phyloP scores from a whole-genome alignment of 1,140 invertebrate genomes.

The Vollenhovia emeryi region DNA sequence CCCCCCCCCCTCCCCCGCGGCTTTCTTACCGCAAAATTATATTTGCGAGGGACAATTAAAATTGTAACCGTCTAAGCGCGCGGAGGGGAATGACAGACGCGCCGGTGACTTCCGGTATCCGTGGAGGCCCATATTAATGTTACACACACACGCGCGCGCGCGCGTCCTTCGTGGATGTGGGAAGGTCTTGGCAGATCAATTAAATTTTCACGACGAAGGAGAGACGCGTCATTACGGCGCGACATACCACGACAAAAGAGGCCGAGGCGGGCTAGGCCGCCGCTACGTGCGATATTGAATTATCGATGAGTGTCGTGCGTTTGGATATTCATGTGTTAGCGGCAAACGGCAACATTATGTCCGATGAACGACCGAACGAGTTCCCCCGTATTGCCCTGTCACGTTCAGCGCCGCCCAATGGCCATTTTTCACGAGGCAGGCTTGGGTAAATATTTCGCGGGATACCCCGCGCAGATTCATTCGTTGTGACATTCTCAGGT shows the following conservation, averaged over 20 bases:
- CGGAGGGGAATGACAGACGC: background rate
- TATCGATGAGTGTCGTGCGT: slow-evolving; percentile 79
- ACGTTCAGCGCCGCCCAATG: slow-evolving; percentile 53
- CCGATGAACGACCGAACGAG: slow-evolving; percentile 50
- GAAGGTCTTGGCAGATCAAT: slow-evolving; percentile 65
- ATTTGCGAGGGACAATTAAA: background rate
- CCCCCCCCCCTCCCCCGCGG: no score
- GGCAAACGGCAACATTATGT: slow-evolving; percentile 69
- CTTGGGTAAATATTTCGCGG: slow-evolving; percentile 23
- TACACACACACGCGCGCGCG: background rate
- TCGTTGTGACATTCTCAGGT: slow-evolving; percentile 14
- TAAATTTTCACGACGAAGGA: slow-evolving; percentile 79
- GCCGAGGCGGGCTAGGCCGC: slow-evolving; percentile 56
- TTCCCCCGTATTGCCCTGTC: slow-evolving; percentile 51
- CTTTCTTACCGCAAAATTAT: background rate
- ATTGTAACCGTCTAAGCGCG: background rate
- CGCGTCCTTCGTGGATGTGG: slow-evolving; percentile 34
- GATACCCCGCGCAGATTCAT: background rate
- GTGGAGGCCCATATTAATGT: slow-evolving; percentile 9
- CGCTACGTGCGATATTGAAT: slow-evolving; percentile 80
- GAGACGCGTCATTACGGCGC: slow-evolving; percentile 77
- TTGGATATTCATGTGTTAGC: slow-evolving; percentile 78
- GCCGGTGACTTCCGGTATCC: slow-evolving; percentile 20
- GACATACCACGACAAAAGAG: slow-evolving; percentile 76
- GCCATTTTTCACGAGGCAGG: slow-evolving; percentile 44